Conservation (phyloP, 2,888 invertebrate genomes). For the Clivina fossor region DNA sequence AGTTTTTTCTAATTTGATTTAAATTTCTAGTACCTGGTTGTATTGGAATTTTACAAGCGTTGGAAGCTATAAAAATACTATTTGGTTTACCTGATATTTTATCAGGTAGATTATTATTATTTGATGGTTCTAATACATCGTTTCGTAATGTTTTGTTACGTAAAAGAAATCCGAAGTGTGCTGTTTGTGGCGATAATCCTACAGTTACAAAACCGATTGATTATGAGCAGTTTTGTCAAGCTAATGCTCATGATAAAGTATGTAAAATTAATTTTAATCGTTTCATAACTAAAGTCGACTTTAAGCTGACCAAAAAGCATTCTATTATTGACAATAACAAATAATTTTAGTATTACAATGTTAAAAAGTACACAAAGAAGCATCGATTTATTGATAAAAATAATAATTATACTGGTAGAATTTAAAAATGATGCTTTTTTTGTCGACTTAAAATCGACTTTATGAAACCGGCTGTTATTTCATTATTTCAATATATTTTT, state of each 20-base stretch:
- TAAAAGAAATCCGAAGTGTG: slow-evolving; percentile 67
- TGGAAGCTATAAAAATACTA: slow-evolving; percentile 89
- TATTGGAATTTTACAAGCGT: slow-evolving; percentile 90
- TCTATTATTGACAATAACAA: not conserved
- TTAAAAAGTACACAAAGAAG: too few species aligned
- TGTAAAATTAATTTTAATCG: slow-evolving; percentile 3
- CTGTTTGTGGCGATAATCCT: slow-evolving; percentile 76
- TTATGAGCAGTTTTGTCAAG: slow-evolving; percentile 90
- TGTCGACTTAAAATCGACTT: too few species aligned
- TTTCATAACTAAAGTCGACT: too few species aligned
- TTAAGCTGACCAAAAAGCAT: too few species aligned
- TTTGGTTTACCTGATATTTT: slow-evolving; percentile 62
- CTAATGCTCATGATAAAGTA: slow-evolving; percentile 79
- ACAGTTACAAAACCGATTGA: slow-evolving; percentile 74
- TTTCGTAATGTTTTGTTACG: slow-evolving; percentile 82
- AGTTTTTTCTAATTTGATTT: slow-evolving; percentile 6
- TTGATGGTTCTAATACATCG: slow-evolving; percentile 76
- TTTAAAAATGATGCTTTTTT: too few species aligned
- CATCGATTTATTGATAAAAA: too few species aligned
- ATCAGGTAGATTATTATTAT: slow-evolving; percentile 74
- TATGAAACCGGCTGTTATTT: too few species aligned
- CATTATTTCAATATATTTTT: too few species aligned
- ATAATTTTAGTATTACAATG: not conserved
- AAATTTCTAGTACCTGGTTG: slow-evolving; percentile 74
- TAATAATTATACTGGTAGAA: too few species aligned